Base-by-base conservation (phyloP, 2,797 vertebrate genomes). In the Harpagifer antarcticus region DNA sequence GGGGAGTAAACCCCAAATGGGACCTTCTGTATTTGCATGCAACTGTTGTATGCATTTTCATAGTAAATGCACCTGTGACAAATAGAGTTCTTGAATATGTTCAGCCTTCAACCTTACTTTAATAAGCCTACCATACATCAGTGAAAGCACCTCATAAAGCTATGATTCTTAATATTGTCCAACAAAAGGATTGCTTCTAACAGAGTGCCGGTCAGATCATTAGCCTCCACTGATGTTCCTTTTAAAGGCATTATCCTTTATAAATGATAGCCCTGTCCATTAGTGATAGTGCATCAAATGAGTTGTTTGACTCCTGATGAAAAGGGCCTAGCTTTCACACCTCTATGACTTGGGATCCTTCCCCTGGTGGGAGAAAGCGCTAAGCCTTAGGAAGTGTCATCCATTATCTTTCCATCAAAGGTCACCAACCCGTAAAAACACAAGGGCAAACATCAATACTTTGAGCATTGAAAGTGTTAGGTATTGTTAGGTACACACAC, bases 201-300 rank as follows among this genome's bases (percentile, higher is more conserved):
- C 74, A 83, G 76, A 86, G 79, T 76, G 50, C 65, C 13, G 5
- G 69, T 72, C 67, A 81, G 65, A 85, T 87, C 83, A 72, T 88
- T 87, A 88, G 73, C 74, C 73, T 76, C 76, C 52, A 23, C 17
- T 76, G 72, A 87, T 73, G 84, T 71, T 68, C 73, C 64, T 81
- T 86, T 87, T 85, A 85, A 90, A 86, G 80, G 59, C 80, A 85
- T 89, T 90, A 89, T 86, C 87, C 91, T 92, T 93, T 88, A 85
- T 80, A 88, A 89, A 79, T 87, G 80, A 88, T 82, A 82, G 70
- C 71, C 23, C 60, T 79, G 83, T 85, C 88, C 88, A 90, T 93
- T 90, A 91, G 71, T 70, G 74, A 68, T 44, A 67, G 78, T 72
- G 64, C 79, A 84, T 84, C 80, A 86, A 89, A 88, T 69, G 84